phyloP scores from a whole-genome alignment of 2,113 vertebrate species.

The Channa maculata region DNA sequence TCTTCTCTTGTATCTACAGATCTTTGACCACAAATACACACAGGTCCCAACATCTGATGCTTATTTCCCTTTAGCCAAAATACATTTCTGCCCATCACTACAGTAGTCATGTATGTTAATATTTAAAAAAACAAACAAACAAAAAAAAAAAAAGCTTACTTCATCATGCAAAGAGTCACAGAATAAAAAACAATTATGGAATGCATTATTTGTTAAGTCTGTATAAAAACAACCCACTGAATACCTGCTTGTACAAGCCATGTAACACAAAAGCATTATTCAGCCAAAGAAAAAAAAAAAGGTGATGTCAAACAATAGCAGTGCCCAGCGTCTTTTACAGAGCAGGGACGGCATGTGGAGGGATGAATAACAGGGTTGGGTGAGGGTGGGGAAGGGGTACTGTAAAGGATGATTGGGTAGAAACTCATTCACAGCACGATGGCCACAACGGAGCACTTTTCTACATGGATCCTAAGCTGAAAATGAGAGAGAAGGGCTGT shows the following conservation, averaged over 20 bases:
- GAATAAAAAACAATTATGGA: conserved; percentile 59
- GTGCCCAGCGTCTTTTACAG: conserved; percentile 79
- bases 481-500: conserved; percentile 93
- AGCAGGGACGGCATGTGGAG: conserved; percentile 61
- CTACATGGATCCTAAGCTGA: conserved; percentile 97
- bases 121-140: conserved; percentile 39
- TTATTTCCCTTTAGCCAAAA: conserved; percentile 68
- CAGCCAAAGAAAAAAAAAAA: conserved; percentile 51
- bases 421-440: conserved; percentile 86
- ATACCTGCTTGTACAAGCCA: conserved; percentile 58
- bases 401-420: conserved; percentile 78
- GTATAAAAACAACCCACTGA: conserved; percentile 47
- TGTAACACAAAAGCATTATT: conserved; percentile 65
- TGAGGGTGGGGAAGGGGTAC: conserved; percentile 66
- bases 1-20: not conserved
- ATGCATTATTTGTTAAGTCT: conserved; percentile 48
- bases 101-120: conserved; percentile 73
- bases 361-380: conserved; percentile 65
- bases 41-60: conserved; percentile 31
- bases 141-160: conserved; percentile 52
- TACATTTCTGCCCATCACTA: conserved; percentile 69
- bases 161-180: conserved; percentile 74
- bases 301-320: conserved; percentile 72
- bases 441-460: conserved; percentile 85
- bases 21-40: not conserved